A percentile compares a stretch with the other conserved stretches of the same genome.
phyloP scores from a whole-genome alignment of 2,113 vertebrate genomes.

The Turdus rufiventris region DNA sequence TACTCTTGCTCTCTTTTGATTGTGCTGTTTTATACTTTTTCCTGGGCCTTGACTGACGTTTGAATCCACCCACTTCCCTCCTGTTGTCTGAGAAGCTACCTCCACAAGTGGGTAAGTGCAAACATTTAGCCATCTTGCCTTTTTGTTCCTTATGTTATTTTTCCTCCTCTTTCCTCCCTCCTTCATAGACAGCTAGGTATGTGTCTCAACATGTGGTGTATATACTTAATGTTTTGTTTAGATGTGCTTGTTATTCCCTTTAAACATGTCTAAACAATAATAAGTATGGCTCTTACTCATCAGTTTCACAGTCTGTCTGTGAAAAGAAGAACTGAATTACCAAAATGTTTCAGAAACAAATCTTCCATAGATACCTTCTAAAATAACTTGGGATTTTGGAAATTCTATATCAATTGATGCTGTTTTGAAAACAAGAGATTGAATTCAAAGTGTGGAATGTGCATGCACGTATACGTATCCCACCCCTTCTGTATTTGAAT shows the following conservation, averaged over 20 bases:
- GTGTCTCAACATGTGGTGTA: neutral
- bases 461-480: neutral
- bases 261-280: neutral
- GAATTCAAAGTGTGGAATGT: neutral
- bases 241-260: neutral
- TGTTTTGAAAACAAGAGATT: neutral
- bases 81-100: conserved; percentile 9
- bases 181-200: neutral
- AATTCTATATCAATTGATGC: neutral
- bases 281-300: neutral
- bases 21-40: neutral
- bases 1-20: neutral
- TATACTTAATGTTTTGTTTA: neutral
- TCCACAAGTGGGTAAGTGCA: neutral
- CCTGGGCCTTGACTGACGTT: neutral
- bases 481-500: neutral
- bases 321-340: neutral
- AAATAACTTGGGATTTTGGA: neutral
- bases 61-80: neutral
- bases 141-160: neutral
- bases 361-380: neutral
- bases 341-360: neutral
- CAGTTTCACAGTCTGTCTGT: neutral
- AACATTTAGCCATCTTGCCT: neutral
- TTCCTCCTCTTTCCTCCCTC: neutral